Conservation (phyloP, 2,113 vertebrate species). For the Epinephelus moara region DNA sequence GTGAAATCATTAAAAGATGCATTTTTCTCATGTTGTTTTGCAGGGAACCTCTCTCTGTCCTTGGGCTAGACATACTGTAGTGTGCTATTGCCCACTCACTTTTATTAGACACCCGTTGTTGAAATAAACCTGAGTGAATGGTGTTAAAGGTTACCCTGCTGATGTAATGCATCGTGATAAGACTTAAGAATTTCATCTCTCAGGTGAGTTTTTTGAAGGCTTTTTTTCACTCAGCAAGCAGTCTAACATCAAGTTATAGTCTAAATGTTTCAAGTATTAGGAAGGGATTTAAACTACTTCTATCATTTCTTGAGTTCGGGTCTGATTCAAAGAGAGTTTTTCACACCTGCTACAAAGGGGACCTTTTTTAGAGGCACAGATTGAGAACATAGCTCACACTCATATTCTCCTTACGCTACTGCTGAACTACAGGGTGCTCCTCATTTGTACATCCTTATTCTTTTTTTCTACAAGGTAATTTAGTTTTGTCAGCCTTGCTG, state of each 20-base stretch:
- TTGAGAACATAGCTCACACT: neutral
- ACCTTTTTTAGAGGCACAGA: neutral
- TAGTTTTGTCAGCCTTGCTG: neutral
- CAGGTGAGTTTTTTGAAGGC: constrained; percentile 10
- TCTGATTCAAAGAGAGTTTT: neutral
- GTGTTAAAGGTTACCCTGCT: constrained; percentile 22
- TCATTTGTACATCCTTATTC: neutral
- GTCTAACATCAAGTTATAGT: neutral
- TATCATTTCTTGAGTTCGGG: neutral
- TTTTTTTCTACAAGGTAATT: neutral
- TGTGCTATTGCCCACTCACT: constrained; percentile 3
- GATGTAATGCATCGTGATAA: constrained; percentile 28
- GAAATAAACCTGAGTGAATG: constrained; percentile 12
- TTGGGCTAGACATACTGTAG: neutral
- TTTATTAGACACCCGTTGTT: constrained; percentile 5
- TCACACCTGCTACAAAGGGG: neutral
- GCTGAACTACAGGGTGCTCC: constrained; percentile 2
- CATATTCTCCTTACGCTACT: neutral
- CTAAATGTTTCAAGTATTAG: neutral
- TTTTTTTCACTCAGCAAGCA: constrained; percentile 2
- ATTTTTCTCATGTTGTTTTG: neutral
- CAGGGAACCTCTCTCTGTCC: neutral
- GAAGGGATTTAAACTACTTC: constrained; percentile 21
- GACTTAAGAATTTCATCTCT: constrained; percentile 6
- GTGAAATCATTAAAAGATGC: neutral